Base-by-base conservation (phyloP, 2,113 vertebrate species). In the Apistogramma diplotaenia region DNA sequence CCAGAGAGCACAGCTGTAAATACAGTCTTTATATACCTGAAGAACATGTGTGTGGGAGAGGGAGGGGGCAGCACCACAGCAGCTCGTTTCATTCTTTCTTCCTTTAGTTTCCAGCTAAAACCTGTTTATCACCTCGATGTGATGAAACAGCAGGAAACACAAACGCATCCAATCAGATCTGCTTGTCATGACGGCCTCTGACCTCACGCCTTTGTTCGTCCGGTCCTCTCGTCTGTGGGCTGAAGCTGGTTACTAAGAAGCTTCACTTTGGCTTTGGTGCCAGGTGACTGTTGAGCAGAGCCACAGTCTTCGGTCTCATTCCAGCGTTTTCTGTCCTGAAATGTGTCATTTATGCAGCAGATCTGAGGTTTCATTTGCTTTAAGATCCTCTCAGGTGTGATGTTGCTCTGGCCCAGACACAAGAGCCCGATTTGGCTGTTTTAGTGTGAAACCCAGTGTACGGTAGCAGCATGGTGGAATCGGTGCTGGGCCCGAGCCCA, bases 1-100 rank as follows among this genome's bases (percentile, higher is more conserved):
- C 77, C 67, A n/a, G 12, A 23, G 61, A 11, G 23, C 76, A 67
- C 33, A 43, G 35, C 53, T 78, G 53, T 58, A 40, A 29, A 13
- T 23, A 7, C 13, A 70, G 65, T 70, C 65, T 70, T 70, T 70
- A 51, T 8, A 70, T 70, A 70, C 65, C 65, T 70, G 65, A 70
- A 70, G 10, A 51, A n/a, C 12, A 49, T 70, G 1, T 51, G 0
- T 29, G 65, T 0, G 0, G 23, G 49, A 19, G 49, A 13, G 15
- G 37, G 62, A 21, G 25, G 25, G 27, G 0, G 12, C 59, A 27
- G 33, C 31, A 0, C 65, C 0, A 6, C 65, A 70, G 43, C 65
- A 51, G 65, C 65, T 70, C 65, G 5, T 31, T 29, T 70, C 18
- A 3, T 25, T 29, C 1, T 19, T 29, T 67, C 37, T 67, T 67